These are phyloP conservation scores for Strix occidentalis DNA, from an alignment of 2,797 vertebrate species.

Conservation along the genomic window DNA sequence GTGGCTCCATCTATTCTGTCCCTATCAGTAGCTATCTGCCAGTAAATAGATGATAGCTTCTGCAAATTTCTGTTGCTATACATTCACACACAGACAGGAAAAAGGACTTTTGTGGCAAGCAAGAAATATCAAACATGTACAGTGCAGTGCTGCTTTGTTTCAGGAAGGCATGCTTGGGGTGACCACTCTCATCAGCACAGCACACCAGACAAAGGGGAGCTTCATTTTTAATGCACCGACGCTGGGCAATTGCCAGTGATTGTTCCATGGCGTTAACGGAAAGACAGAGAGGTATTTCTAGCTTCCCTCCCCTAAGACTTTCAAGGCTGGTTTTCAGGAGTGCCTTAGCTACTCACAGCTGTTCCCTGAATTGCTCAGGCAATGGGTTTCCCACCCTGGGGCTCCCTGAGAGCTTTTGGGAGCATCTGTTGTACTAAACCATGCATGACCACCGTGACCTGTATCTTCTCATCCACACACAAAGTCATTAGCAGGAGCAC, in stretches of 20 bases:
- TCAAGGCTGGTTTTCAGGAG: background rate
- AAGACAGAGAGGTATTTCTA: background rate
- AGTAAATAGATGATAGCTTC: background rate
- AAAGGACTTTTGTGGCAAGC: background rate
- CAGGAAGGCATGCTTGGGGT: rapidly evolving
- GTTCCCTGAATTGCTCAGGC: rapidly evolving
- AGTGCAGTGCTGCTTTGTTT: background rate
- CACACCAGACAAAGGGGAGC: background rate
- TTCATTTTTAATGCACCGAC: background rate
- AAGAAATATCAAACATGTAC: background rate
- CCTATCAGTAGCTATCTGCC: background rate
- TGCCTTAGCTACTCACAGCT: background rate
- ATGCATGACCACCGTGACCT: rapidly evolving
- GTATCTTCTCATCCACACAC: background rate
- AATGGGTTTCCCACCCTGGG: background rate
- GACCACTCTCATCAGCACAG: background rate
- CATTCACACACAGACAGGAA: background rate
- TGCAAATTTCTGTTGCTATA: background rate
- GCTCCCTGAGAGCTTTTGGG: background rate
- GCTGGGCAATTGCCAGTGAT: background rate
- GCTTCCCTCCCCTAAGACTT: background rate
- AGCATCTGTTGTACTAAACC: background rate
- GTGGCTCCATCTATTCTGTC: background rate
- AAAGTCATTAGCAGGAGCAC: background rate
- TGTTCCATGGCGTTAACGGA: background rate